Conservation (phyloP, 2,797 vertebrate species). For the Onychomys leucogaster region DNA sequence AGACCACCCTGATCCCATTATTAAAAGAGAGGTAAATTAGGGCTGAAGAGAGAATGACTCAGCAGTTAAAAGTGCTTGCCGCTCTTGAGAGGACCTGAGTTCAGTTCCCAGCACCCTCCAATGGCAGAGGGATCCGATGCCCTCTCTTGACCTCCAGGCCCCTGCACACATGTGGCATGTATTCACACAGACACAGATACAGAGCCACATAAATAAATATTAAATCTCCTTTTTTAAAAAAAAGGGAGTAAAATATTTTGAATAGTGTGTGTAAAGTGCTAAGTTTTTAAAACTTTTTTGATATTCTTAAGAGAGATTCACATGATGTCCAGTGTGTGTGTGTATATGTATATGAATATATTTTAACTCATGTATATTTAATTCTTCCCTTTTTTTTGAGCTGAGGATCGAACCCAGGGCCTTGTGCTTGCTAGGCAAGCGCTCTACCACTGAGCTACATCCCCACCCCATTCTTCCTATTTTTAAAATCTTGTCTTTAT, state of each 20-base stretch:
- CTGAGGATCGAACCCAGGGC: too few species aligned
- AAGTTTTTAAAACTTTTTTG: conserved; percentile 30
- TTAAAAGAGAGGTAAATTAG: conserved; percentile 95
- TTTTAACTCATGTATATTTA: conserved; percentile 60
- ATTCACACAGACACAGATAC: conserved; percentile 5
- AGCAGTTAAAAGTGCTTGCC: conserved; percentile 23
- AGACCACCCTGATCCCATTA: conserved; percentile 96
- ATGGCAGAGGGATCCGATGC: not conserved
- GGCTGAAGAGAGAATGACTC: conserved; percentile 15
- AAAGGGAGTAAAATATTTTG: not conserved
- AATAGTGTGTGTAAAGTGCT: not conserved
- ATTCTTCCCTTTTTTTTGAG: too few species aligned
- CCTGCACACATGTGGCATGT: not conserved
- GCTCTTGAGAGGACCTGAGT: not conserved
- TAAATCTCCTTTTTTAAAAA: not conserved
- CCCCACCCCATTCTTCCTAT: too few species aligned
- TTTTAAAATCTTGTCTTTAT: not conserved
- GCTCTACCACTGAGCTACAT: too few species aligned
- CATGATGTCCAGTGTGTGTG: not conserved
- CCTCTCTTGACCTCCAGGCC: not conserved
- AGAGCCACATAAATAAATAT: not conserved
- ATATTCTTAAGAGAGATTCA: conserved; percentile 48
- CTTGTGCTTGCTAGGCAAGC: too few species aligned
- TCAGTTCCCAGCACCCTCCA: not conserved
- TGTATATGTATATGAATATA: not conserved